These are phyloP conservation scores for Harpagifer antarcticus DNA, from an alignment of 2,797 vertebrate species.

Conservation along the genomic window DNA sequence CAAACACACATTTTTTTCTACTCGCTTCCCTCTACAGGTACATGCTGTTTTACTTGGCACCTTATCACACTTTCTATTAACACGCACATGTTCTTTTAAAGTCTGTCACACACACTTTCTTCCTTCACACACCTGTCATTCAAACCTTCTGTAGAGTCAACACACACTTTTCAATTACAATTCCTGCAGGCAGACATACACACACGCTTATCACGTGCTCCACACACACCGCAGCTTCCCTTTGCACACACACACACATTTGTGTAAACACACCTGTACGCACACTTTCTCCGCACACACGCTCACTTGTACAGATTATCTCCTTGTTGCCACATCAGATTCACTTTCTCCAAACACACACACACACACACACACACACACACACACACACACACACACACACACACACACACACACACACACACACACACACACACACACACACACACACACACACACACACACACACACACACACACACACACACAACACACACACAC, in stretches of 20 bases:
- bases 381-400: constrained; percentile 31
- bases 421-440: constrained; percentile 30
- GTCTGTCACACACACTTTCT: constrained; percentile 19
- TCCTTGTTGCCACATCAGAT: constrained; percentile 48
- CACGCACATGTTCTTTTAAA: constrained; percentile 48
- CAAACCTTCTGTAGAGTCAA: constrained; percentile 3
- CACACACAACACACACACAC: constrained; percentile 29
- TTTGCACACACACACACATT: constrained; percentile 12
- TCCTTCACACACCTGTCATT: constrained; percentile 16
- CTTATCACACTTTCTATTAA: constrained; percentile 53
- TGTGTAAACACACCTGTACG: constrained; percentile 63
- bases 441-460: constrained; percentile 32
- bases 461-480: constrained; percentile 30
- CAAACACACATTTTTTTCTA: not conserved
- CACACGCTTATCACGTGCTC: not conserved
- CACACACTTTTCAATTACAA: constrained; percentile 21
- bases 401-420: constrained; percentile 30
- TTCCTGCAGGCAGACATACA: not conserved
- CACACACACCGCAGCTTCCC: constrained; percentile 7
- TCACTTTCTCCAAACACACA: constrained; percentile 22
- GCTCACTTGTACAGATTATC: constrained; percentile 63
- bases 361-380: constrained; percentile 2
- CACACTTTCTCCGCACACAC: constrained; percentile 2
- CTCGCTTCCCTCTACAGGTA: constrained; percentile 59
- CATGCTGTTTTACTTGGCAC: constrained; percentile 52